Base-by-base conservation (phyloP, 23 tunicate genomes). In the Halocynthia roretzi region DNA sequence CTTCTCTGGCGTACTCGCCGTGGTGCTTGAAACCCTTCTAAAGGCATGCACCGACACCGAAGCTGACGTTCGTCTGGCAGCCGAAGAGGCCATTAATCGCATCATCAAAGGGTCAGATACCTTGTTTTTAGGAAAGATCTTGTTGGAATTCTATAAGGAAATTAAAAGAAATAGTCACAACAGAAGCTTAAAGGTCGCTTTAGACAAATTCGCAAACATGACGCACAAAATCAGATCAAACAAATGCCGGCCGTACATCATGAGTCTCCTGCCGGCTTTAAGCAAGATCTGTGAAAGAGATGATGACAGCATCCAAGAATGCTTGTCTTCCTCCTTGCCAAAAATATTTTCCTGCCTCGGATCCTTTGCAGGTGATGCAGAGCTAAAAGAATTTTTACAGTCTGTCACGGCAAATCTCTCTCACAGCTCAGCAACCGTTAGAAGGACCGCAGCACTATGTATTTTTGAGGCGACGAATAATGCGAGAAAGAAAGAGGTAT, bases 141-240 rank as follows among this genome's bases (percentile, higher is more conserved):
- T 92, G 0, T 68, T 92, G 55, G 98, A 92, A 63, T 80, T 92
- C 11, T 92, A 67, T 62, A 92, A 92, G 68, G 98, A 92, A 78
- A 82, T 92, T 23, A 86, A 86, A 73, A 86, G 89, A 85, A 92
- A 92, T 74, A 85, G 87, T 12, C 70, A 65, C 6, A 57, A 83
- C 19, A 67, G 98, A 15, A 82, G 87, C 56, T 48, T 92, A 20
- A 71, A 76, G 54, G 92, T 85, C 6, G 91, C 98, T 15, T 61
- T 92, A 19, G 56, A 50, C 12, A 78, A 85, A 6, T 92, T 92
- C 71, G 61, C 92, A 6, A 69, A 67, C 77, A 67, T 92, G 18
- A 77, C 79, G 20, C 75, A 53, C 62, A 86, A 76, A 54, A 86
- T 92, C 54, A 87, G 98, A 21, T 83, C 98, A 18, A 80, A 68